phyloP scores from a whole-genome alignment of 2,113 vertebrate genomes.

The Marmota monax region DNA sequence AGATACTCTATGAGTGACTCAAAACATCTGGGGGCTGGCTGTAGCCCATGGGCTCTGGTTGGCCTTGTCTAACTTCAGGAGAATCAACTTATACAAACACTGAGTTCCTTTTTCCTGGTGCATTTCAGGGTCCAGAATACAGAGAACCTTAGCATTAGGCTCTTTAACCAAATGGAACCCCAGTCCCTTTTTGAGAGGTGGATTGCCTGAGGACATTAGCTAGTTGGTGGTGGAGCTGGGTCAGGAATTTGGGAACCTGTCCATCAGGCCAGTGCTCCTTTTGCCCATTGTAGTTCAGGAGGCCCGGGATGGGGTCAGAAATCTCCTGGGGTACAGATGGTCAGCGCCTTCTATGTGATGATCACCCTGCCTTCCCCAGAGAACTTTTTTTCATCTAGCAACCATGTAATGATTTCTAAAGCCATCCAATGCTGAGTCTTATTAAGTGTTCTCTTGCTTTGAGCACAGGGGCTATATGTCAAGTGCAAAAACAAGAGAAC shows the following conservation, averaged over 20 bases:
- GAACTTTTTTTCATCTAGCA: background rate
- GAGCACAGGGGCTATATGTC: background rate
- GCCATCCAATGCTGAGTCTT: background rate
- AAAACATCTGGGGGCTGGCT: slow-evolving; percentile 22
- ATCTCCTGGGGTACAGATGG: background rate
- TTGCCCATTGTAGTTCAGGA: background rate
- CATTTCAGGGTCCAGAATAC: background rate
- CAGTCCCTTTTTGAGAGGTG: background rate
- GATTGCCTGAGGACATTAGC: background rate
- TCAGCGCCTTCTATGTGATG: background rate
- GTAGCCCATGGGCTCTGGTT: background rate
- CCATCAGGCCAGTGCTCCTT: background rate
- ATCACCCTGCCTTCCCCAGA: background rate
- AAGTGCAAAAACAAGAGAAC: background rate
- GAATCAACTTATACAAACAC: background rate
- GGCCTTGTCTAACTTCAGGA: background rate
- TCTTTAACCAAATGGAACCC: background rate
- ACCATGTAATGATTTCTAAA: slow-evolving; percentile 5
- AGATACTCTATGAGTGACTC: background rate
- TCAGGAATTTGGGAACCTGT: background rate
- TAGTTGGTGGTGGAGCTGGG: background rate
- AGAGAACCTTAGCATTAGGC: background rate
- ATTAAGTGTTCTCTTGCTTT: background rate
- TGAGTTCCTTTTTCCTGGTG: background rate
- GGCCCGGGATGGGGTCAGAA: background rate